A percentile compares a stretch with the other conserved stretches of the same genome.
Conservation (phyloP, 64 coral and sea anemone species). For the Actinia tenebrosa region DNA sequence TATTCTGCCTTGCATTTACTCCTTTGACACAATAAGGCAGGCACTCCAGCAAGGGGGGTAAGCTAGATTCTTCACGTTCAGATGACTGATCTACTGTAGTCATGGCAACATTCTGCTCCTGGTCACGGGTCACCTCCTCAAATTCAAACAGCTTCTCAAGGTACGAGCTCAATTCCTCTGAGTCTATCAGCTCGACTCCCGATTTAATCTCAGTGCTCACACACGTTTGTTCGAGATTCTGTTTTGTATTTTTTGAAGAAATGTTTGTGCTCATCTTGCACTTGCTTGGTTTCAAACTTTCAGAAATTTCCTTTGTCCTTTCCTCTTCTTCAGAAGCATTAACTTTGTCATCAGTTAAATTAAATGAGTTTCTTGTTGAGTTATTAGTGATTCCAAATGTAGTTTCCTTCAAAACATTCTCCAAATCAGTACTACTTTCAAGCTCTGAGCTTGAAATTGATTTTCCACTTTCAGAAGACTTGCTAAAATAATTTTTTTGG, state of each 20-base stretch:
- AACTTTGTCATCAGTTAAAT: background rate
- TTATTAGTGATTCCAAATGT: background rate
- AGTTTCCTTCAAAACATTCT: background rate
- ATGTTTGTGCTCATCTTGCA: background rate
- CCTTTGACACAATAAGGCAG: constrained; percentile 68
- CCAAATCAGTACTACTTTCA: background rate
- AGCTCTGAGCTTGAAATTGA: background rate
- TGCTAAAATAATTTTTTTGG: background rate
- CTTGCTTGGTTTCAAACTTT: background rate
- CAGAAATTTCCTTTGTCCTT: background rate
- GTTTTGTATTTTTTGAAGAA: background rate
- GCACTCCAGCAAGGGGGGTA: constrained; percentile 51
- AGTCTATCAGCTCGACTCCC: constrained; percentile 51
- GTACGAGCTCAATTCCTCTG: constrained; percentile 50
- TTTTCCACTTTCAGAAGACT: background rate
- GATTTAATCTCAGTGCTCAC: background rate
- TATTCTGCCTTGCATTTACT: constrained; percentile 23
- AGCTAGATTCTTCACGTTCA: constrained; percentile 21
- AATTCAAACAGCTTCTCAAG: constrained; percentile 77
- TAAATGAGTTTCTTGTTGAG: background rate
- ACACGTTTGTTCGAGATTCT: background rate
- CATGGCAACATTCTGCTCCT: constrained; percentile 60
- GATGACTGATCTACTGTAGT: constrained; percentile 11
- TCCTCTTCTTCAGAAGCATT: background rate
- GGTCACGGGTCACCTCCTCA: constrained; percentile 59